Base-by-base conservation (phyloP, 2,888 invertebrate genomes). In the Lamproptera curius region DNA sequence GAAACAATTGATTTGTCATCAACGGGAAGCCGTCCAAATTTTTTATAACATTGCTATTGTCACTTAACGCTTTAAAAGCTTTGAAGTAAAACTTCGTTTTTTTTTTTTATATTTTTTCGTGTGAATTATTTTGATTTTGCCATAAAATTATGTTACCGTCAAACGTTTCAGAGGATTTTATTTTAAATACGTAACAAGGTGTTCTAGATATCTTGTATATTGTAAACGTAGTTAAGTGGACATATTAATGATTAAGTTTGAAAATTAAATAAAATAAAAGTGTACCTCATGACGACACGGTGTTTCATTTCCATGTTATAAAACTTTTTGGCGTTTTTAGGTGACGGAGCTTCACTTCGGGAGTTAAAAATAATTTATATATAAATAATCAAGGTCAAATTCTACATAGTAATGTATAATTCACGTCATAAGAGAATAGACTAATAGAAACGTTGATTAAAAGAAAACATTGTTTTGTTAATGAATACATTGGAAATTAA, bases 11-110 rank as follows among this genome's bases (percentile, higher is more conserved):
- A 31, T 31, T 28, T 10, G n/a, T 28, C 6, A n/a, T 28, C n/a
- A 28, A 4, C 13, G 6, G 4, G n/a, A 14, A 35, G 35, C 35
- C 42, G 42, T 42, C 42, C 42, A 23, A 33, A 9, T 35, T 35
- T n/a, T 10, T 14, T 17, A 13, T 16, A 14, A 16, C 13, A 20
- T 14, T 42, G 16, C 28, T 36, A 28, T 36, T 13, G 15, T 34
- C 20, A 26, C 46, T 46, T 46, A 20, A 17, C 8, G 8, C 23
- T 36, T 37, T 35, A 17, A 11, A 42, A 42, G 9, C 15, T 42
- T 23, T n/a, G 48, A 48, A 43, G 48, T 48, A 11, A 48, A 48
- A 48, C 39, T 48, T 48, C 42, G 16, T 20, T 42, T 31, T 42
- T 42, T 42, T 31, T 42, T 42, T 11, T 15, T 13, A 5, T 38